Evolutionary conservation across 2,888 invertebrate genomes (phyloP).

Genomic region (Drepana falcataria): DNA sequence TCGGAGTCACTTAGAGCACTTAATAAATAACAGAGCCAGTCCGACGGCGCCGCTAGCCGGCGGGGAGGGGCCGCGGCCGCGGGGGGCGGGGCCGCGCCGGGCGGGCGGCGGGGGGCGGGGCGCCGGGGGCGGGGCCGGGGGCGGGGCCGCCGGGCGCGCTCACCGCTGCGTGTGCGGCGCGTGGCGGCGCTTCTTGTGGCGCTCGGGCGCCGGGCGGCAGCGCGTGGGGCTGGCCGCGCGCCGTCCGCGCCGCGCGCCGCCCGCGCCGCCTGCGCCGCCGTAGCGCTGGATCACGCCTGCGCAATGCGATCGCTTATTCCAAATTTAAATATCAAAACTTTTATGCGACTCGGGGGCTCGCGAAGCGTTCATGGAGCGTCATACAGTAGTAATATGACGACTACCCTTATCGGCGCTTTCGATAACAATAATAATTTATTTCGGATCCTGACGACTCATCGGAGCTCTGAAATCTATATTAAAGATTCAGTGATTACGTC

Average conservation of each 20-base stretch:
- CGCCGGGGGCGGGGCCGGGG: neutral
- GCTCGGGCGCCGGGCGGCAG: constrained; percentile 8
- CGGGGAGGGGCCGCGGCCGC: no score
- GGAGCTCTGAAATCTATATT: no score
- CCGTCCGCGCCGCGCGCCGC: constrained; percentile 42
- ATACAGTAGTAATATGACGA: no score
- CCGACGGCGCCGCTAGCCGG: no score
- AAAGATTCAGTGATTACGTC: no score
- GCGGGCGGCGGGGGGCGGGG: neutral
- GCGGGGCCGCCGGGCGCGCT: constrained; percentile 10
- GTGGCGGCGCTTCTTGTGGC: constrained; percentile 48
- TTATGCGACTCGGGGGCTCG: neutral
- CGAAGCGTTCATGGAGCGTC: neutral
- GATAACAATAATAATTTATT: no score
- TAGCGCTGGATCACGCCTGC: constrained; percentile 61
- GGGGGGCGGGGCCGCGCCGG: neutral
- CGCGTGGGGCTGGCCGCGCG: constrained; percentile 11
- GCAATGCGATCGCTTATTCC: neutral
- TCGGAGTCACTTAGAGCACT: no score
- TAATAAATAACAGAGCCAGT: no score
- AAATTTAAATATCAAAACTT: no score
- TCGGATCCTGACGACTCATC: no score
- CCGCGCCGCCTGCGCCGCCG: constrained; percentile 21
- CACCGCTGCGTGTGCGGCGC: constrained; percentile 46
- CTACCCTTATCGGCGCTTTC: no score